Base-by-base conservation (phyloP, 2,888 invertebrate species). In the Cinara cedri region DNA sequence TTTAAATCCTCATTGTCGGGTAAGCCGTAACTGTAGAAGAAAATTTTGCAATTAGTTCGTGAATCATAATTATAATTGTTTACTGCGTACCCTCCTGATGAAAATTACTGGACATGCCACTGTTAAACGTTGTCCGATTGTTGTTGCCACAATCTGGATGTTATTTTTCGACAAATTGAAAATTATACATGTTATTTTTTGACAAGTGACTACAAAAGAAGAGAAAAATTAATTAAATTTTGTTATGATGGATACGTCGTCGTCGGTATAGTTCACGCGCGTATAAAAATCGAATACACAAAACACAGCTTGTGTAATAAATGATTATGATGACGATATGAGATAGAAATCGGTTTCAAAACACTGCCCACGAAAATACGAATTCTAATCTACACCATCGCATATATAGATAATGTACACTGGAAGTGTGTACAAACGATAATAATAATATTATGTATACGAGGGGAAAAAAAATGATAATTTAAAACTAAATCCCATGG, bases 341-440 rank as follows among this genome's bases (percentile, higher is more conserved):
- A 21, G 44, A 62, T 62, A 54, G 19, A 63, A 74, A 42, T 54
- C 13, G 8, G 42, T 63, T 54, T 42, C 51, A 54, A 21, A 70
- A 74, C 16, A 21, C 51, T 34, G 51, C 42, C 1, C 42, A 54
- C 42, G 16, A 74, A 63, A 63, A 54, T 74, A 24, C 34, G 4
- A 34, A 34, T n/a, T 63, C 1, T 42, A 54, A 63, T 21, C 13
- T 21, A 21, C 3, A 63, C 42, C 3, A 60, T 16, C 21, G 14
- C 4, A 24, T 24, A 66, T n/a, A 62, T 3, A 1, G n/a, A 51
- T 49, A 49, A 54, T 19, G 21, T 11, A 21, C 6, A 21, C 26
- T 63, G 42, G 2, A 11, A 42, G 8, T 16, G 42, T 21, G 13
- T 26, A 26, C 6, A 10, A 13, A 11, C 11, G 49, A 68, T 16